phyloP scores from a whole-genome alignment of 2,113 vertebrate genomes.

The Terrapene triunguis region DNA sequence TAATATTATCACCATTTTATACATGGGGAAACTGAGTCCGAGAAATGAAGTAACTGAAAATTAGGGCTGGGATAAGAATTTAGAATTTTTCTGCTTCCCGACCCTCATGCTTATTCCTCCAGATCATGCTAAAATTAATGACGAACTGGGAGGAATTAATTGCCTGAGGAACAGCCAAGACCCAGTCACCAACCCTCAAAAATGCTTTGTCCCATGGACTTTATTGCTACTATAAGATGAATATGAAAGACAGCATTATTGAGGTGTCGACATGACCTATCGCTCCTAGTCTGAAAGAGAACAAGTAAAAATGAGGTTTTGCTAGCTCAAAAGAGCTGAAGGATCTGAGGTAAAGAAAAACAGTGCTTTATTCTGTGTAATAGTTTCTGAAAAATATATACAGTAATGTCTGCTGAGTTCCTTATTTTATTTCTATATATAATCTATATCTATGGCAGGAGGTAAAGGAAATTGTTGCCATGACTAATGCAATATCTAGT shows the following conservation, averaged over 20 bases:
- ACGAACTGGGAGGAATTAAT: not conserved
- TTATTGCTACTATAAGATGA: not conserved
- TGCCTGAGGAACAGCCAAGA: not conserved
- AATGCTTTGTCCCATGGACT: not conserved
- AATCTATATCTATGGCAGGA: not conserved
- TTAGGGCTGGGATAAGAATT: not conserved
- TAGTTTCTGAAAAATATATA: not conserved
- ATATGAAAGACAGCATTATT: not conserved
- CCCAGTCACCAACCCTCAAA: not conserved
- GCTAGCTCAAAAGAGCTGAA: not conserved
- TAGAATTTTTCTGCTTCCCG: not conserved
- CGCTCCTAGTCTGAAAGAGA: not conserved
- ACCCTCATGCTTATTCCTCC: not conserved
- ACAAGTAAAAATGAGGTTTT: not conserved
- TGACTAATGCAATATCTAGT: rapidly evolving
- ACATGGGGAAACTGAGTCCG: not conserved
- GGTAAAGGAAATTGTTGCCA: not conserved
- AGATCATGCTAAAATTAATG: not conserved
- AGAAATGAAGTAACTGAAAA: not conserved
- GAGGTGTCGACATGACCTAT: not conserved
- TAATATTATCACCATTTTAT: not conserved
- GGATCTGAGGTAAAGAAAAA: rapidly evolving
- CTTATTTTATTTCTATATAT: not conserved
- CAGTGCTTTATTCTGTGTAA: not conserved
- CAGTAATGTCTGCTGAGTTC: not conserved